Percentiles rank a stretch among this genome's conserved stretches.
phyloP scores from a whole-genome alignment of 2,888 invertebrate species.

The Apocheima hispidaria region DNA sequence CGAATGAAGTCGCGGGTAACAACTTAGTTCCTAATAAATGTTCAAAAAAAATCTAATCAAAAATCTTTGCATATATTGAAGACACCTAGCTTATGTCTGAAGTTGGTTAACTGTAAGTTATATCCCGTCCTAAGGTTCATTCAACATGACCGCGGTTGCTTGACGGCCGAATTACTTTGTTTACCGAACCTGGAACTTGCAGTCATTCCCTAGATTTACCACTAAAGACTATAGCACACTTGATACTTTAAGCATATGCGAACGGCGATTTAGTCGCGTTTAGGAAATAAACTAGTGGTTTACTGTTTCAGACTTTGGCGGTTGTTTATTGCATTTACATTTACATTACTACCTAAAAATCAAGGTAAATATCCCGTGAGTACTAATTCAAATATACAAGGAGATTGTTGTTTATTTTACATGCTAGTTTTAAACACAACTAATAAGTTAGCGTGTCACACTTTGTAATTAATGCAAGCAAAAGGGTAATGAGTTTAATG shows the following conservation, averaged over 20 bases:
- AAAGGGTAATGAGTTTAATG: too few relatives aligned
- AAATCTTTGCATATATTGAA: too few relatives aligned
- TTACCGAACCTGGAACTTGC: slow-evolving; percentile 37
- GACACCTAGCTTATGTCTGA: too few relatives aligned
- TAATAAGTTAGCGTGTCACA: too few relatives aligned
- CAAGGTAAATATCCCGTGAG: too few relatives aligned
- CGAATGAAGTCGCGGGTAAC: too few relatives aligned
- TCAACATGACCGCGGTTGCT: slow-evolving; percentile 36
- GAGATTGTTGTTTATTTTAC: too few relatives aligned
- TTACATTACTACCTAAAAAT: neutral
- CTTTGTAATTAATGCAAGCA: too few relatives aligned
- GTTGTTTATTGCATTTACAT: neutral
- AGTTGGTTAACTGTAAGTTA: slow-evolving; percentile 4
- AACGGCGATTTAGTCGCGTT: neutral
- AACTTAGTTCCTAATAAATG: too few relatives aligned
- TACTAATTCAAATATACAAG: too few relatives aligned
- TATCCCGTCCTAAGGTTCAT: neutral
- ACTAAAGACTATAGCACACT: neutral
- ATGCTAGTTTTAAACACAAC: too few relatives aligned
- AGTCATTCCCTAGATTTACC: slow-evolving; percentile 19
- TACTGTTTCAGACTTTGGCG: neutral
- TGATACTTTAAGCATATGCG: neutral
- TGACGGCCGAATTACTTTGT: slow-evolving; percentile 44
- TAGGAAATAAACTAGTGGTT: neutral
- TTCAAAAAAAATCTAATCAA: too few relatives aligned